phyloP scores from a whole-genome alignment of 1,140 invertebrate species.

The Teleogryllus occipitalis region DNA sequence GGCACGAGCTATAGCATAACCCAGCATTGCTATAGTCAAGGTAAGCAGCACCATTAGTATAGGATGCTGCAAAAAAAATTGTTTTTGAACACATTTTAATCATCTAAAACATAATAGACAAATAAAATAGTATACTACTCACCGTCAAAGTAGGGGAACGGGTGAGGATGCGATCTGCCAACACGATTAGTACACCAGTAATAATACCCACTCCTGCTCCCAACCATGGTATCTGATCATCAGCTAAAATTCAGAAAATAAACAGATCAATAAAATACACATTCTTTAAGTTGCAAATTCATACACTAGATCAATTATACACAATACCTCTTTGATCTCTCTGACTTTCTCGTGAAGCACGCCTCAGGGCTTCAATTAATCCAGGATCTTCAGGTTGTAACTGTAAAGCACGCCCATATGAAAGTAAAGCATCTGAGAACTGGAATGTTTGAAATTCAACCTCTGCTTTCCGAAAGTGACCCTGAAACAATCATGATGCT shows the following conservation, averaged over 20 bases:
- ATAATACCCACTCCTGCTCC: slow-evolving; percentile 64
- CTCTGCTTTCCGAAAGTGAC: slow-evolving; percentile 71
- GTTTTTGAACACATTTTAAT: not conserved
- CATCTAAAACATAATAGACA: not conserved
- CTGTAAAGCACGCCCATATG: slow-evolving; percentile 57
- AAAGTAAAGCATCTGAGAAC: slow-evolving; percentile 59
- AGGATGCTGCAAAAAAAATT: slow-evolving; percentile 42
- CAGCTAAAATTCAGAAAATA: slow-evolving; percentile 40
- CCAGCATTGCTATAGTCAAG: slow-evolving; percentile 48
- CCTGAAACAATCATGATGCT: slow-evolving; percentile 39
- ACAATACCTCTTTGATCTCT: slow-evolving; percentile 43
- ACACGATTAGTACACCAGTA: slow-evolving; percentile 58
- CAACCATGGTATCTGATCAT: slow-evolving; percentile 65
- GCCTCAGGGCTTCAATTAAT: slow-evolving; percentile 54
- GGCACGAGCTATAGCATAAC: slow-evolving; percentile 44
- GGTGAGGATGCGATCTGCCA: slow-evolving; percentile 59
- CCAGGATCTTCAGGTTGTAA: slow-evolving; percentile 59
- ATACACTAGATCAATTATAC: not conserved
- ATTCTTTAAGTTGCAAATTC: not conserved
- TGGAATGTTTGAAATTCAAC: slow-evolving; percentile 61
- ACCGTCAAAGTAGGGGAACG: slow-evolving; percentile 57
- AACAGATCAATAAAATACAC: not conserved
- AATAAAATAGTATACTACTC: slow-evolving; percentile 32
- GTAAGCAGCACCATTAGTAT: slow-evolving; percentile 49
- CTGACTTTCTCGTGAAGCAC: slow-evolving; percentile 47